Evolutionary conservation across 2,113 vertebrate species (phyloP).

Genomic region (Ammodytes dubius): DNA sequence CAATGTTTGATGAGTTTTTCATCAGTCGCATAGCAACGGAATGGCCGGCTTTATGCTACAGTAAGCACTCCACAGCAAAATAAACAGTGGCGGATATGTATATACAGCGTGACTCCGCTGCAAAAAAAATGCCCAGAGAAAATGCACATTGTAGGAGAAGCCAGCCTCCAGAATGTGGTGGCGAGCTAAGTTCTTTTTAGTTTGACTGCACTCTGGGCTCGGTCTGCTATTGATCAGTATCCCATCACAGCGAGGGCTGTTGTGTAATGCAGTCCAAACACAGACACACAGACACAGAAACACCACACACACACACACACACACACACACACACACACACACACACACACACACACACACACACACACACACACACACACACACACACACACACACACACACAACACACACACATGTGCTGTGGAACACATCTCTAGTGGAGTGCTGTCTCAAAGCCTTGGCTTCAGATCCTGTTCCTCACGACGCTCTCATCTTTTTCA

Average conservation of each 20-base stretch:
- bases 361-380: conserved; percentile 18
- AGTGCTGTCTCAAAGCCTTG: conserved; percentile 36
- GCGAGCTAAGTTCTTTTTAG: conserved; percentile 21
- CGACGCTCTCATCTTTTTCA: conserved; percentile 29
- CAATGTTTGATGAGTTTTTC: conserved; percentile 53
- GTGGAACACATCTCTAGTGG: conserved; percentile 3
- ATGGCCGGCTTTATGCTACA: conserved; percentile 46
- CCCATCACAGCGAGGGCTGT: conserved; percentile 61
- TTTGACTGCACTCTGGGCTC: conserved; percentile 35
- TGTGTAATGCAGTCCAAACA: conserved; percentile 66
- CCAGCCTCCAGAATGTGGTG: conserved; percentile 28
- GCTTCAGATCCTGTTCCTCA: conserved; percentile 45
- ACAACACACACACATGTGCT: background rate
- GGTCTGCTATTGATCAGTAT: conserved; percentile 77
- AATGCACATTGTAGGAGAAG: conserved; percentile 40
- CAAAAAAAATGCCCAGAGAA: conserved; percentile 31
- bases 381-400: conserved; percentile 19
- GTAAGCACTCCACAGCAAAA: conserved; percentile 50
- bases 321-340: conserved; percentile 2
- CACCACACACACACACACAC: conserved; percentile 22
- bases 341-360: conserved; percentile 3
- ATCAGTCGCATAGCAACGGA: conserved; percentile 55
- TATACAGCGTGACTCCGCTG: conserved; percentile 36
- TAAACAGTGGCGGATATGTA: conserved; percentile 55
- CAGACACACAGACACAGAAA: conserved; percentile 14